Conservation (phyloP, 1,140 invertebrate species). For the Papilio glaucus region DNA sequence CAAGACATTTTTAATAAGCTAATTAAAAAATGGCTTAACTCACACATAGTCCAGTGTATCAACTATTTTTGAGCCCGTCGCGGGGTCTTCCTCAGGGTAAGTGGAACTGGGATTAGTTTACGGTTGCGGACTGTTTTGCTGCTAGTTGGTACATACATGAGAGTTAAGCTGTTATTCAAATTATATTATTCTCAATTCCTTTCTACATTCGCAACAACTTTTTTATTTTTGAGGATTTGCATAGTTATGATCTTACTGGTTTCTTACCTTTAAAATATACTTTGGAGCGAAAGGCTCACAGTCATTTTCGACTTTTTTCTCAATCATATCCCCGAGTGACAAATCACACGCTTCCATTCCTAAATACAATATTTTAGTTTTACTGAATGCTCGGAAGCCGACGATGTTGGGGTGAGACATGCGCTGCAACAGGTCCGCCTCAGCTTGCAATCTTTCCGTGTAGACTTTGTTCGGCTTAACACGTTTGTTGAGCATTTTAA, state of each 20-base stretch:
- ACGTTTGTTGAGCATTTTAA: conserved; percentile 87
- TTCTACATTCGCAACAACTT: not conserved
- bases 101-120: too few relatives aligned
- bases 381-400: conserved; percentile 89
- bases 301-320: conserved; percentile 85
- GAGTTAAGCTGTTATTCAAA: too few relatives aligned
- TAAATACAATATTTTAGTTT: conserved; percentile 85
- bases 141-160: too few relatives aligned
- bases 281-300: conserved; percentile 85
- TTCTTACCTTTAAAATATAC: conserved; percentile 85
- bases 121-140: too few relatives aligned
- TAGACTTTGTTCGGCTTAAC: conserved; percentile 74
- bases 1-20: too few relatives aligned
- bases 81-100: too few relatives aligned
- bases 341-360: conserved; percentile 88
- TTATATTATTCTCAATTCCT: too few relatives aligned
- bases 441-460: conserved; percentile 85
- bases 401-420: conserved; percentile 93
- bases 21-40: too few relatives aligned
- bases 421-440: conserved; percentile 88
- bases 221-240: not conserved
- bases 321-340: conserved; percentile 89
- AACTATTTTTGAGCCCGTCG: too few relatives aligned
- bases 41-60: too few relatives aligned
- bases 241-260: conserved; percentile 21